These are phyloP conservation scores for Trichogramma dendrolimi DNA, from an alignment of 2,888 invertebrate species.

Conservation along the genomic window DNA sequence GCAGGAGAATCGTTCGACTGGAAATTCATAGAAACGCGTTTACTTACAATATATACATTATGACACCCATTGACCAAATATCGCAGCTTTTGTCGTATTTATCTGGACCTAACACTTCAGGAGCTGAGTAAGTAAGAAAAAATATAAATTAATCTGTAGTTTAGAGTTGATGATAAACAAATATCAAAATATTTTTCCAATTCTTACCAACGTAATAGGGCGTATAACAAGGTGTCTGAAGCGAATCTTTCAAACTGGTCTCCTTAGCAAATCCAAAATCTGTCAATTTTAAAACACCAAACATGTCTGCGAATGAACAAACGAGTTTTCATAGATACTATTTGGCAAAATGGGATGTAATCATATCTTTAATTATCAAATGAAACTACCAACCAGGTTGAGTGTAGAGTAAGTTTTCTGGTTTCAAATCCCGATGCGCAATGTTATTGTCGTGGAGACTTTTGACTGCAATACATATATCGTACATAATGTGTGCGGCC, in stretches of 20 bases:
- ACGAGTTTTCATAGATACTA: neutral
- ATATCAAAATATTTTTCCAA: constrained; percentile 5
- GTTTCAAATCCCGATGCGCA: constrained; percentile 96
- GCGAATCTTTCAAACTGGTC: constrained; percentile 76
- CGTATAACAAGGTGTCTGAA: constrained; percentile 98
- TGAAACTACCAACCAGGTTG: constrained; percentile 55
- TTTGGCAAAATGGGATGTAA: neutral
- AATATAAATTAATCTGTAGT: neutral
- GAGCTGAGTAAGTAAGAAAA: constrained; percentile 53
- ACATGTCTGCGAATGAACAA: constrained; percentile 51
- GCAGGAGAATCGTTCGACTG: neutral
- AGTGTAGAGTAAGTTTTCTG: constrained; percentile 92
- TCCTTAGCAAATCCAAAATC: constrained; percentile 99
- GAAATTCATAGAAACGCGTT: neutral
- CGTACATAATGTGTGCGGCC: constrained; percentile 91
- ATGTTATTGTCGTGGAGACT: constrained; percentile 92
- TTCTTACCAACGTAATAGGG: constrained; percentile 92
- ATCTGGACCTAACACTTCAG: constrained; percentile 90
- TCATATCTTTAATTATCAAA: neutral
- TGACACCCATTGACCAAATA: constrained; percentile 98
- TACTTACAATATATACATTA: constrained; percentile 94
- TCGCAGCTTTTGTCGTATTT: constrained; percentile 99
- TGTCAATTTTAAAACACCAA: constrained; percentile 88
- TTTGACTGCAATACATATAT: constrained; percentile 91
- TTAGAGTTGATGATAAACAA: neutral